phyloP scores from a whole-genome alignment of 2,797 vertebrate species.

The Adrianichthys oophorus region DNA sequence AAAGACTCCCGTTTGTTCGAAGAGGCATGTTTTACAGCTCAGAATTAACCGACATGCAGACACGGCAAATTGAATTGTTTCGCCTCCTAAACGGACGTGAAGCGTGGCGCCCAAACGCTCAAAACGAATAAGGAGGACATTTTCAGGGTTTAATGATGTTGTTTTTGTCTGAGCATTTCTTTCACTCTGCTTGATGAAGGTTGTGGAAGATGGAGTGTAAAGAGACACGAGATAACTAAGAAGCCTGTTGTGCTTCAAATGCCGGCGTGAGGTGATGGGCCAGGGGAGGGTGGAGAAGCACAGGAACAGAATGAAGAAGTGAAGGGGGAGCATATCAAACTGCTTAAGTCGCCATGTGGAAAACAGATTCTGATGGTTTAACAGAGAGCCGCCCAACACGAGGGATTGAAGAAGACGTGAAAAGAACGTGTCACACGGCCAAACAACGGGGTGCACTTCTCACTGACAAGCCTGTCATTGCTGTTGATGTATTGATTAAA shows the following conservation, averaged over 20 bases:
- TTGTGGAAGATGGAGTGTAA: slow-evolving; percentile 61
- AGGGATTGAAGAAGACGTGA: slow-evolving; percentile 8
- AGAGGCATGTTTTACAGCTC: slow-evolving; percentile 59
- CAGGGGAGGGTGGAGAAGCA: slow-evolving; percentile 44
- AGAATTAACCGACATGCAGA: slow-evolving; percentile 71
- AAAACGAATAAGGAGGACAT: slow-evolving; percentile 59
- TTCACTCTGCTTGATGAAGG: slow-evolving; percentile 51
- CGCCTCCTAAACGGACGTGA: slow-evolving; percentile 74
- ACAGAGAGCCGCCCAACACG: no score
- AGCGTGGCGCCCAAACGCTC: slow-evolving; percentile 53
- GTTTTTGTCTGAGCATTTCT: slow-evolving; percentile 57
- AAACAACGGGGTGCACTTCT: slow-evolving; percentile 27
- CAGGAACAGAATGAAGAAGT: slow-evolving; percentile 5
- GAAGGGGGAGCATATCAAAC: slow-evolving; percentile 49
- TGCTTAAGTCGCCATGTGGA: slow-evolving; percentile 50
- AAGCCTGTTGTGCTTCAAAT: slow-evolving; percentile 15
- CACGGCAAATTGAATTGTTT: slow-evolving; percentile 78
- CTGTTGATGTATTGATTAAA: slow-evolving; percentile 62
- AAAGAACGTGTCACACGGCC: background rate
- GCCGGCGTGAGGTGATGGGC: slow-evolving; percentile 45
- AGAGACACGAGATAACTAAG: slow-evolving; percentile 56
- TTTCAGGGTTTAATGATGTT: slow-evolving; percentile 71
- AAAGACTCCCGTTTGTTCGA: slow-evolving; percentile 37
- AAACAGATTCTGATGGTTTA: slow-evolving; percentile 10
- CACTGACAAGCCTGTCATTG: slow-evolving; percentile 55